These are phyloP conservation scores for Microvelia longipes DNA, from an alignment of 1,140 invertebrate genomes.

Conservation along the genomic window DNA sequence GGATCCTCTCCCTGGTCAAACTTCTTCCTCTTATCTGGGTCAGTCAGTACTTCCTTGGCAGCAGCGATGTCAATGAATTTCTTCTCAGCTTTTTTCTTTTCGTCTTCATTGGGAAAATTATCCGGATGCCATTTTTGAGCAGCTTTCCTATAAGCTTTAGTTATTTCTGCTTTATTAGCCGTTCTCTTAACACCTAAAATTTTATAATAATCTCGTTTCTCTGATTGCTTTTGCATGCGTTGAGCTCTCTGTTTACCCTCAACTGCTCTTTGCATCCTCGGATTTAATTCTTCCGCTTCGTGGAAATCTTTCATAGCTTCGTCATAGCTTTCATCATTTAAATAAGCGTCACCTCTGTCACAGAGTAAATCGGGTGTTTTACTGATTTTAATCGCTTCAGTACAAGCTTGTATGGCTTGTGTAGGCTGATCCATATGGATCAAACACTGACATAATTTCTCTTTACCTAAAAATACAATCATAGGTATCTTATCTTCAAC, in stretches of 20 bases:
- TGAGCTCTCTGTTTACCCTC: slow-evolving; percentile 81
- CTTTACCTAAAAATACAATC: slow-evolving; percentile 57
- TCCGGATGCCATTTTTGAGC: slow-evolving; percentile 99
- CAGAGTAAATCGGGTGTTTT: slow-evolving; percentile 66
- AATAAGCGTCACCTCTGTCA: slow-evolving; percentile 82
- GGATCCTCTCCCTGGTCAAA: slow-evolving; percentile 95
- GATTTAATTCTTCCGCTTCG: slow-evolving; percentile 71
- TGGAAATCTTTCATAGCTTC: slow-evolving; percentile 81
- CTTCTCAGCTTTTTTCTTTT: slow-evolving; percentile 89
- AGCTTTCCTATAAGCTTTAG: slow-evolving; percentile 89
- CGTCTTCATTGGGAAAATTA: slow-evolving; percentile 72
- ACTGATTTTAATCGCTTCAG: slow-evolving; percentile 58
- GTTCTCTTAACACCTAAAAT: slow-evolving; percentile 74
- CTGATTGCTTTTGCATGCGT: slow-evolving; percentile 83
- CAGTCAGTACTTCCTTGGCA: slow-evolving; percentile 86
- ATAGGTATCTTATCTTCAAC: slow-evolving; percentile 27
- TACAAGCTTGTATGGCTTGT: slow-evolving; percentile 57
- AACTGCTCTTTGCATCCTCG: slow-evolving; percentile 61
- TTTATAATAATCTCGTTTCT: slow-evolving; percentile 95
- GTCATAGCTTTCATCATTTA: slow-evolving; percentile 79
- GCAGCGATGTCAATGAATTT: slow-evolving; percentile 98
- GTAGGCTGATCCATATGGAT: slow-evolving; percentile 48
- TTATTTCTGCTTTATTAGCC: slow-evolving; percentile 82
- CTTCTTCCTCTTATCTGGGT: slow-evolving; percentile 75
- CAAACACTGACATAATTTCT: slow-evolving; percentile 58